phyloP scores from a whole-genome alignment of 2,888 invertebrate species.

The Luffia ferchaultella region DNA sequence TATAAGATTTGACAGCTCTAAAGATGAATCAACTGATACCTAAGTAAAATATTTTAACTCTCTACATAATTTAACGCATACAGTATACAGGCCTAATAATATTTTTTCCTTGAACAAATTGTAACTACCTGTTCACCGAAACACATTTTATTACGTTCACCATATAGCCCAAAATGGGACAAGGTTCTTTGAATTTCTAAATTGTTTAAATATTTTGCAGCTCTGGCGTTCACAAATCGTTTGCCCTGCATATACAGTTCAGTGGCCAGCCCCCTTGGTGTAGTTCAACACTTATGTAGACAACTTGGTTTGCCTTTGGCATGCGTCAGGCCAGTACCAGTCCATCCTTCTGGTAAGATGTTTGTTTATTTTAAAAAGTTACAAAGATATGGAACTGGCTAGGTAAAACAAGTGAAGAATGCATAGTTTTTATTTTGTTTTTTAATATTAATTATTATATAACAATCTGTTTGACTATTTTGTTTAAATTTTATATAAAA shows the following conservation, averaged over 20 bases:
- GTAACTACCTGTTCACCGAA: no score
- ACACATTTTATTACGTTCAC: no score
- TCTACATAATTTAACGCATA: no score
- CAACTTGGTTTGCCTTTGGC: constrained; percentile 86
- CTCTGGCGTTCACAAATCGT: constrained; percentile 77
- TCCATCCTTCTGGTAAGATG: constrained; percentile 67
- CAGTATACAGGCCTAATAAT: no score
- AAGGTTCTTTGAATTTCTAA: no score
- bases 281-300: constrained; percentile 82
- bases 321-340: constrained; percentile 86
- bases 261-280: constrained; percentile 78
- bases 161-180: no score
- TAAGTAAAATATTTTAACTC: no score
- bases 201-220: constrained; percentile 24
- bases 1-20: no score
- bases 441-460: background rate
- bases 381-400: background rate
- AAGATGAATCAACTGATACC: no score
- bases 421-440: background rate
- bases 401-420: background rate
- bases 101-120: no score
- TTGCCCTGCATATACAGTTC: constrained; percentile 90
- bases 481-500: no score
- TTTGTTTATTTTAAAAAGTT: background rate
- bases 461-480: no score